phyloP scores from a whole-genome alignment of 2,113 vertebrate species.

The Neodontobutis hainanensis region DNA sequence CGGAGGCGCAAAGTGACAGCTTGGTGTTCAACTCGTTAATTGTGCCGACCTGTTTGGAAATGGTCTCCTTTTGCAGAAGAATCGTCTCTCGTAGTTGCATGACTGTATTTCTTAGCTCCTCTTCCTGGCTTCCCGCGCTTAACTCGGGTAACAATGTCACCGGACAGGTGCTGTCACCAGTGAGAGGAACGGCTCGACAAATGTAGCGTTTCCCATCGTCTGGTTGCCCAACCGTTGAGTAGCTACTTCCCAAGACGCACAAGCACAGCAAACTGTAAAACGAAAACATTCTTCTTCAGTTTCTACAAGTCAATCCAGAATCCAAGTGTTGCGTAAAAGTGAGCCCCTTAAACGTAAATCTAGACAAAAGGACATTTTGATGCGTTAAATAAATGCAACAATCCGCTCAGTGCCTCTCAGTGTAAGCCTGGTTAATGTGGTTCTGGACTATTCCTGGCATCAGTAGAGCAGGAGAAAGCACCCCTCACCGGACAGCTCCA shows the following conservation, averaged over 20 bases:
- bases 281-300: conserved; percentile 67
- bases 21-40: conserved; percentile 94
- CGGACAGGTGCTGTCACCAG: conserved; percentile 82
- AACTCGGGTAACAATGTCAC: conserved; percentile 81
- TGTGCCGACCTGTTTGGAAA: conserved; percentile 88
- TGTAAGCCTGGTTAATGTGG: conserved; percentile 53
- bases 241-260: conserved; percentile 61
- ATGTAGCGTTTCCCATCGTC: conserved; percentile 87
- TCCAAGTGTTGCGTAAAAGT: conserved; percentile 48
- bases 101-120: conserved; percentile 88
- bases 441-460: conserved; percentile 60
- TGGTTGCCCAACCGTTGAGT: conserved; percentile 59
- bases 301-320: background rate
- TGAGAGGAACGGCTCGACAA: conserved; percentile 87
- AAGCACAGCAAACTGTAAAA: conserved; percentile 72
- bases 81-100: conserved; percentile 94
- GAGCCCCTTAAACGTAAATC: background rate
- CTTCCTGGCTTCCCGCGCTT: conserved; percentile 81
- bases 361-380: conserved; percentile 21
- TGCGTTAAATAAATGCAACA: conserved; percentile 21
- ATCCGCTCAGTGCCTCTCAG: conserved; percentile 32
- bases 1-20: conserved; percentile 87
- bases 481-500: conserved; percentile 67
- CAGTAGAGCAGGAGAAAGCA: conserved; percentile 26
- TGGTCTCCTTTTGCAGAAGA: conserved; percentile 92